Percentiles rank a stretch among this genome's conserved stretches.
Conservation (phyloP, 2,797 vertebrate genomes). For the Luscinia luscinia region DNA sequence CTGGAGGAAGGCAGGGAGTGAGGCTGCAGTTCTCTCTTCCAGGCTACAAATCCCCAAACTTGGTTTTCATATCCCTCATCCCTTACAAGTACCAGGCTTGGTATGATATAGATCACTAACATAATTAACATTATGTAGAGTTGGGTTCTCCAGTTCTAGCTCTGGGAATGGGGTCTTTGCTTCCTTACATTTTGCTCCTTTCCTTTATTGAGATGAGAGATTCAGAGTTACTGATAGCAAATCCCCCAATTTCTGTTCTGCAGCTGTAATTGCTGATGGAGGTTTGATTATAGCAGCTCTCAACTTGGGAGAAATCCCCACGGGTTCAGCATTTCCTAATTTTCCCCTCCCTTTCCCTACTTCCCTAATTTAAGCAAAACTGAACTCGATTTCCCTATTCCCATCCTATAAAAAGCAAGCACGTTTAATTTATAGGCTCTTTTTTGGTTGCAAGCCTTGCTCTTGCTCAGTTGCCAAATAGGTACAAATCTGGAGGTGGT, state of each 20-base stretch:
- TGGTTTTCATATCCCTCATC: neutral
- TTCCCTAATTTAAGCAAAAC: neutral
- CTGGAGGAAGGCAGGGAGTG: neutral
- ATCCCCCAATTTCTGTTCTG: neutral
- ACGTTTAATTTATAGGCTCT: neutral
- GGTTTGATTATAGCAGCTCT: neutral
- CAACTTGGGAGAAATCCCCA: neutral
- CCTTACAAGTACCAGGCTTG: neutral
- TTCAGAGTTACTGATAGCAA: neutral
- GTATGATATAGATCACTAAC: neutral
- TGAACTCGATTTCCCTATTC: neutral
- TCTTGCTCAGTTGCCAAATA: neutral
- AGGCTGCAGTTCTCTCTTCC: neutral
- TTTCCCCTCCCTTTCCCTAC: neutral
- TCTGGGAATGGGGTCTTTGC: neutral
- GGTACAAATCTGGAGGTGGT: neutral
- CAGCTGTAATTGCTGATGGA: neutral
- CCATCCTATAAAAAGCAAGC: neutral
- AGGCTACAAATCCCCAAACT: neutral
- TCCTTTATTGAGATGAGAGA: neutral
- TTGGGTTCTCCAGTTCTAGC: neutral
- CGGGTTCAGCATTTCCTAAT: neutral
- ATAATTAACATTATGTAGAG: neutral
- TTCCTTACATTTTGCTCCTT: neutral
- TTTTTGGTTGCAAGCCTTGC: neutral